phyloP scores from a whole-genome alignment of 2,888 invertebrate species.

The Bombylius major region DNA sequence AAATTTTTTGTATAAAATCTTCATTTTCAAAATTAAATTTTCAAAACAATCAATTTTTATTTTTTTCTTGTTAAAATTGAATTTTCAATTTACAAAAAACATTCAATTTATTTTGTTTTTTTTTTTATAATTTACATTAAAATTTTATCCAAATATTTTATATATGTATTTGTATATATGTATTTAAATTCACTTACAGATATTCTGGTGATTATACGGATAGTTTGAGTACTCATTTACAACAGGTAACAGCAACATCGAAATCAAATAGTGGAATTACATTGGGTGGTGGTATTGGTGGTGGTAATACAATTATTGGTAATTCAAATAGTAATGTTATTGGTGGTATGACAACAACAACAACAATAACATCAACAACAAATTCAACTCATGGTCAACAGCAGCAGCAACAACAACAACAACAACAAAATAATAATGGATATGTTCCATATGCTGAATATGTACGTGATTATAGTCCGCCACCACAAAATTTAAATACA shows the following conservation, averaged over 20 bases:
- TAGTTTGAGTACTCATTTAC: slow-evolving; percentile 21
- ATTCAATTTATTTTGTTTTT: too few relatives aligned
- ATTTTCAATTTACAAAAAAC: too few relatives aligned
- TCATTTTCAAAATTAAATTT: too few relatives aligned
- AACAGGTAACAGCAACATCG: slow-evolving; percentile 7
- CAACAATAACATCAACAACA: slow-evolving; percentile 4
- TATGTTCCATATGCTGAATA: slow-evolving; percentile 84
- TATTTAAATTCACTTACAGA: slow-evolving; percentile 14
- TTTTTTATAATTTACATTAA: too few relatives aligned
- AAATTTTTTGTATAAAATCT: too few relatives aligned
- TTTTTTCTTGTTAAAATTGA: too few relatives aligned
- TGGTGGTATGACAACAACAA: slow-evolving; percentile 4
- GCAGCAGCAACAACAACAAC: background rate
- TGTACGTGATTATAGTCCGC: slow-evolving; percentile 78
- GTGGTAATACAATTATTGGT: background rate
- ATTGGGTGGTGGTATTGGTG: background rate
- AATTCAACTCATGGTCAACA: background rate
- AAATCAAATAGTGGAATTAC: background rate
- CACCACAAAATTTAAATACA: slow-evolving; percentile 39
- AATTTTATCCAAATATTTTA: too few relatives aligned
- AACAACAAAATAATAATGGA: slow-evolving; percentile 53
- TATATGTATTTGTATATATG: too few relatives aligned
- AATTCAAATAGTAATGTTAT: slow-evolving; percentile 1
- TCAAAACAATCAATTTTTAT: too few relatives aligned
- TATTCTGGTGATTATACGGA: slow-evolving; percentile 34